Conservation (phyloP, 2,888 invertebrate species). For the Amphipyra berbera region DNA sequence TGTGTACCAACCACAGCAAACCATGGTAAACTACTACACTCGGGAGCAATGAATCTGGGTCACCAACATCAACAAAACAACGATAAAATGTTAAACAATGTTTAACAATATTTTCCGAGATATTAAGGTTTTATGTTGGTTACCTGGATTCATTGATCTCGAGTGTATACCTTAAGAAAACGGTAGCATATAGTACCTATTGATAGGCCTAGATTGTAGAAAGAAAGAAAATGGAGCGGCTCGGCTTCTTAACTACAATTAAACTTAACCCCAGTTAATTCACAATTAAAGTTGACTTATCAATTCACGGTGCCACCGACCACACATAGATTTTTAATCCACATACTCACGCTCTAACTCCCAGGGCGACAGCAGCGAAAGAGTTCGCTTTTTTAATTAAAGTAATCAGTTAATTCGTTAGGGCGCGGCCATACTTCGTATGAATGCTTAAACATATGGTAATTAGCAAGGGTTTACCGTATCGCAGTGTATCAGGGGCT, state of each 20-base stretch:
- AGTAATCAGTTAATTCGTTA: slow-evolving; percentile 87
- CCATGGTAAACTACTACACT: no score
- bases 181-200: no score
- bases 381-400: slow-evolving; percentile 88
- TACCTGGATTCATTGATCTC: no score
- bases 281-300: slow-evolving; percentile 9
- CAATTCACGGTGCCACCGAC: slow-evolving; percentile 36
- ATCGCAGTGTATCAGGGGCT: slow-evolving; percentile 53
- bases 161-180: no score
- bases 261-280: neutral
- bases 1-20: no score
- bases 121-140: no score
- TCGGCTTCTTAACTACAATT: slow-evolving; percentile 8
- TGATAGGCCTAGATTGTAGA: no score
- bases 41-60: no score
- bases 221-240: no score
- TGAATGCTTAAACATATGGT: slow-evolving; percentile 60
- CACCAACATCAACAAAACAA: no score
- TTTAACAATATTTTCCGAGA: no score
- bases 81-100: no score
- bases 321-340: slow-evolving; percentile 81
- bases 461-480: slow-evolving; percentile 60
- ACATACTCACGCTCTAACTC: slow-evolving; percentile 74
- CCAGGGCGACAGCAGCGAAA: slow-evolving; percentile 77
- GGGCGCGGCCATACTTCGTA: slow-evolving; percentile 74